A percentile compares a stretch with the other conserved stretches of the same genome.
These are phyloP conservation scores for Nannoperca australis DNA, from an alignment of 2,797 vertebrate genomes.

Conservation along the genomic window DNA sequence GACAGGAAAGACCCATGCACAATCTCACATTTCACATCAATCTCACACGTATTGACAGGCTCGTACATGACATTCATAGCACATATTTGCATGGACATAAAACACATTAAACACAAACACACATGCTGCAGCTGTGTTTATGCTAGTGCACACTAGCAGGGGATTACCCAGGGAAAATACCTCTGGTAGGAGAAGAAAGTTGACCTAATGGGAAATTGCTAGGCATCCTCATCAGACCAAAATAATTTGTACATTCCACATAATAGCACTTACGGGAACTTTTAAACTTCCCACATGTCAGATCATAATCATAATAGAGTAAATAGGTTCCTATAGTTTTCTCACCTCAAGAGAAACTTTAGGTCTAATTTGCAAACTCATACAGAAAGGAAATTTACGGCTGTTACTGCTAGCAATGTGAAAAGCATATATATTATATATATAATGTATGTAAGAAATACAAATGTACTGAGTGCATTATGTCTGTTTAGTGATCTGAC, in stretches of 20 bases:
- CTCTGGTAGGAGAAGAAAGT: constrained; percentile 70
- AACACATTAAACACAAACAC: neutral
- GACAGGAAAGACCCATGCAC: neutral
- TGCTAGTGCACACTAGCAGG: constrained; percentile 49
- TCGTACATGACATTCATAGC: neutral
- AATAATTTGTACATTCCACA: constrained; percentile 63
- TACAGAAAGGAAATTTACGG: neutral
- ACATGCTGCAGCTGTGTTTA: constrained; percentile 51
- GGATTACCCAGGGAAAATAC: constrained; percentile 76
- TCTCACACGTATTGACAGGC: constrained; percentile 1
- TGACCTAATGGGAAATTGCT: constrained; percentile 76
- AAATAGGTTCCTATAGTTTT: neutral
- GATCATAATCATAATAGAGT: constrained; percentile 24
- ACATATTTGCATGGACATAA: constrained; percentile 21
- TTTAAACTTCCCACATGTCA: constrained; percentile 53
- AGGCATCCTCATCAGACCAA: constrained; percentile 57
- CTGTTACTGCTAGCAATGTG: neutral
- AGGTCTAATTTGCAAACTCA: neutral
- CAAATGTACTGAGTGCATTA: neutral
- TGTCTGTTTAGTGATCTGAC: neutral
- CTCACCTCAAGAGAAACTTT: constrained; percentile 6
- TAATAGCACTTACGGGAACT: constrained; percentile 60
- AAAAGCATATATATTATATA: neutral
- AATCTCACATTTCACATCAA: neutral
- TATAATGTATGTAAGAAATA: neutral